These are phyloP conservation scores for Bombus ignitus DNA, from an alignment of 1,140 invertebrate species.

Conservation along the genomic window DNA sequence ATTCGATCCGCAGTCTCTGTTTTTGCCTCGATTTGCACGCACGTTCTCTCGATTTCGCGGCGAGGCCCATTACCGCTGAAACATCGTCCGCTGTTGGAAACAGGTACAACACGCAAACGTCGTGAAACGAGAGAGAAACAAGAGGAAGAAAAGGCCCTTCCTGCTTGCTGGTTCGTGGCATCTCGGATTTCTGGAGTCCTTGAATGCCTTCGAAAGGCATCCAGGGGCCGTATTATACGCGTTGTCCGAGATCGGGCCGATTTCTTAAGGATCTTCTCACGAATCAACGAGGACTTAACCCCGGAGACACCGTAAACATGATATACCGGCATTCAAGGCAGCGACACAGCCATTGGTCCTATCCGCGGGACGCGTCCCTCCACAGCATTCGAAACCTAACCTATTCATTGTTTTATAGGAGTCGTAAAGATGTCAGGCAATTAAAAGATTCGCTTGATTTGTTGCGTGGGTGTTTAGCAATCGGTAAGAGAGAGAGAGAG, in stretches of 20 bases:
- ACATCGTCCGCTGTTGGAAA: slow-evolving; percentile 45
- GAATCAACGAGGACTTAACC: slow-evolving; percentile 47
- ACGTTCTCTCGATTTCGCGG: slow-evolving; percentile 30
- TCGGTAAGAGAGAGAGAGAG: too few species aligned
- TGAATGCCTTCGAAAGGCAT: background rate
- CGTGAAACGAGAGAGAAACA: background rate
- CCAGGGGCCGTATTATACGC: background rate
- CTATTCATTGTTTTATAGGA: slow-evolving; percentile 76
- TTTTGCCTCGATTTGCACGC: slow-evolving; percentile 58
- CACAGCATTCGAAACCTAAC: slow-evolving; percentile 37
- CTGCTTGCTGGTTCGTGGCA: slow-evolving; percentile 17
- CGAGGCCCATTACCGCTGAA: slow-evolving; percentile 57
- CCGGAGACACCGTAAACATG: slow-evolving; percentile 66
- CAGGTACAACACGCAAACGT: slow-evolving; percentile 49
- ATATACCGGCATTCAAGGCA: slow-evolving; percentile 58
- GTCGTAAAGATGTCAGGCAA: slow-evolving; percentile 72
- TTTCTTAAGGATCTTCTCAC: slow-evolving; percentile 34
- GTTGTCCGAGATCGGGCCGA: slow-evolving; percentile 16
- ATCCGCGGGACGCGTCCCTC: slow-evolving; percentile 30
- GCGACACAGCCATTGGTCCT: slow-evolving; percentile 11
- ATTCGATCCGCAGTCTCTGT: slow-evolving; percentile 31
- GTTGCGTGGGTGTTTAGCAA: slow-evolving; percentile 58
- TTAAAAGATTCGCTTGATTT: slow-evolving; percentile 74
- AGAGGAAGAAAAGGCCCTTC: background rate
- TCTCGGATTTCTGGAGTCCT: slow-evolving; percentile 50